Evolutionary conservation across 2,797 vertebrate species (phyloP).

Genomic region (Knipowitschia caucasica): DNA sequence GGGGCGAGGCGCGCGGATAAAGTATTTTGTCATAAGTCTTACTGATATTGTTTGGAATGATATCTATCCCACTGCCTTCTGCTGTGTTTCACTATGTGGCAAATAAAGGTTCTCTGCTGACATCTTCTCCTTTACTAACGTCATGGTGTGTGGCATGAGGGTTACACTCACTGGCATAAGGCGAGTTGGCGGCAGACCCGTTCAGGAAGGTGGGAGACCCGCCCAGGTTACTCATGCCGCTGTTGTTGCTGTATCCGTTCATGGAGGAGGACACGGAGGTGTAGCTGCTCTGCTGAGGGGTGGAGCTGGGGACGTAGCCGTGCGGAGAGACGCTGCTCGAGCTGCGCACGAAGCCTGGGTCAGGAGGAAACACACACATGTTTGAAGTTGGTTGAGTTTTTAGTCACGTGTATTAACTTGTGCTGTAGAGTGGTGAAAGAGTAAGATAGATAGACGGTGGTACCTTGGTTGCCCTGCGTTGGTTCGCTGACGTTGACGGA

Average conservation of each 20-base stretch:
- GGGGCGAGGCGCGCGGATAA: too few species aligned
- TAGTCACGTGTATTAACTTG: too few species aligned
- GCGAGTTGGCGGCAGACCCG: slow-evolving; percentile 96
- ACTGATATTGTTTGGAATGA: too few species aligned
- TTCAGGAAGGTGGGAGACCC: slow-evolving; percentile 97
- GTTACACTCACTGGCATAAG: slow-evolving; percentile 93
- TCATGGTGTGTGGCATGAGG: slow-evolving; percentile 28
- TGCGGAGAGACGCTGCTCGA: slow-evolving; percentile 96
- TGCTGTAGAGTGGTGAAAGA: too few species aligned
- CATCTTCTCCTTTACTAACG: too few species aligned
- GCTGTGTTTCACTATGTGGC: too few species aligned
- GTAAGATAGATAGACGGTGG: too few species aligned
- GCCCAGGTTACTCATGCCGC: slow-evolving; percentile 93
- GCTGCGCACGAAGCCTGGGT: slow-evolving; percentile 96
- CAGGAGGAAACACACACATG: background rate
- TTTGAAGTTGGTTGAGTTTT: background rate
- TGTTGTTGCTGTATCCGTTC: slow-evolving; percentile 91
- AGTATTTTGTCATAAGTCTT: too few species aligned
- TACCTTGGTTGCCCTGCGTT: slow-evolving; percentile 92
- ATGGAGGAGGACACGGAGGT: slow-evolving; percentile 95
- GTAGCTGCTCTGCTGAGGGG: slow-evolving; percentile 96
- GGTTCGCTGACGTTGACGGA: slow-evolving; percentile 94
- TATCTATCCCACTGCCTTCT: too few species aligned
- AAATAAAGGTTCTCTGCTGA: too few species aligned
- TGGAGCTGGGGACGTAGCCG: slow-evolving; percentile 95